Evolutionary conservation across 2,888 invertebrate species (phyloP).

Genomic region (Oscheius sp.): DNA sequence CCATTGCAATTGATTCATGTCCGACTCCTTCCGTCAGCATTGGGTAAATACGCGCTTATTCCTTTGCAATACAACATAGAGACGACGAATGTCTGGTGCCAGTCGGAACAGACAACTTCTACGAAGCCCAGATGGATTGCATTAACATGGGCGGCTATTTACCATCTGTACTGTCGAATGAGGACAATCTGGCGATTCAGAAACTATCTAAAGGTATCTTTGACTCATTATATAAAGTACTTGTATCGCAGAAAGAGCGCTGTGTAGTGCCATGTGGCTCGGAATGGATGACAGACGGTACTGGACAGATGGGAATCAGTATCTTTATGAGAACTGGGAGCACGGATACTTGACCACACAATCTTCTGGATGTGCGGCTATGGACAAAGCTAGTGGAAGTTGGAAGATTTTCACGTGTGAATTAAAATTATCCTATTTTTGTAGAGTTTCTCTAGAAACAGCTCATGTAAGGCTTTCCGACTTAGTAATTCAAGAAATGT

Average conservation of each 20-base stretch:
- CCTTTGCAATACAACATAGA: background rate
- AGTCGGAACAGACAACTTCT: background rate
- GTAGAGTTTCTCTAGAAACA: background rate
- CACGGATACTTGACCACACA: background rate
- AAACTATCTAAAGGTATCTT: background rate
- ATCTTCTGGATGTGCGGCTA: background rate
- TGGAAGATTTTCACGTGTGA: background rate
- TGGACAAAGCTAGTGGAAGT: background rate
- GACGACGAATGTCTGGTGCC: background rate
- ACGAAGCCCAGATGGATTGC: conserved; percentile 21
- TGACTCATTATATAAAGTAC: background rate
- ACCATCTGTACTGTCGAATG: background rate
- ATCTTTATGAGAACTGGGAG: conserved; percentile 1
- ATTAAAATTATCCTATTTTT: background rate
- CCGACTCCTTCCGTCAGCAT: background rate
- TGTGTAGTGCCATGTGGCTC: background rate
- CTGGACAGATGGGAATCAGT: conserved; percentile 8
- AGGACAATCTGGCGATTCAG: background rate
- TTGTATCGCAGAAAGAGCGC: background rate
- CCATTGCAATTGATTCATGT: background rate
- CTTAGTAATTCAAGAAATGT: background rate
- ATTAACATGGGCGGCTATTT: conserved; percentile 13
- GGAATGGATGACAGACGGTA: conserved; percentile 13
- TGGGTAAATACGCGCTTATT: background rate
- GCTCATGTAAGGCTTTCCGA: background rate